Evolutionary conservation across 2,888 invertebrate species (phyloP).

Genomic region (Nemoura dubitans): DNA sequence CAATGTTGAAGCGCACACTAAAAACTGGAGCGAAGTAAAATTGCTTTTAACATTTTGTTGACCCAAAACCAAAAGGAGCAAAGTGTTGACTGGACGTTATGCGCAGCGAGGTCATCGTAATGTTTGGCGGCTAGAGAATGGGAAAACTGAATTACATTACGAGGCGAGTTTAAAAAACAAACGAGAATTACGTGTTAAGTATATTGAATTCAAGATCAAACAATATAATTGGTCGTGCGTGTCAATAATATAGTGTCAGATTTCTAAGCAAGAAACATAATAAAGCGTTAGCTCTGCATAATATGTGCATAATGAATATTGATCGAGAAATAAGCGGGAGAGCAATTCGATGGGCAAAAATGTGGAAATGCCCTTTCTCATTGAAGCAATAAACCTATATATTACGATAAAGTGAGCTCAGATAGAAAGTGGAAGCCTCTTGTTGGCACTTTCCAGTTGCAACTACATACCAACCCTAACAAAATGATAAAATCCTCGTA

Average conservation of each 20-base stretch:
- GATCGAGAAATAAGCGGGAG: background rate
- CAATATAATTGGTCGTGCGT: background rate
- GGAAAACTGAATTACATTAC: background rate
- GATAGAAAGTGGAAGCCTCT: background rate
- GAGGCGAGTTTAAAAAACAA: background rate
- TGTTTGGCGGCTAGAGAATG: background rate
- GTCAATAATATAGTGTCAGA: background rate
- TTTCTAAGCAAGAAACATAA: background rate
- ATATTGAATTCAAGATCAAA: conserved; percentile 1
- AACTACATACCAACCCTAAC: background rate
- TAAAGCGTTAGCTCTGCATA: background rate
- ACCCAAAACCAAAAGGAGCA: background rate
- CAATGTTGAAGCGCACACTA: background rate
- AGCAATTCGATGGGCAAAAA: background rate
- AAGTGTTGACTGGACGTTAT: too few species aligned
- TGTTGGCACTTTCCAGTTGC: background rate
- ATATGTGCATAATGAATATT: background rate
- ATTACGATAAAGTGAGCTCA: background rate
- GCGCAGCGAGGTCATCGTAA: background rate
- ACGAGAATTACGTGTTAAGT: background rate
- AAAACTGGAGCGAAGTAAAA: background rate
- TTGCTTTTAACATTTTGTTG: background rate
- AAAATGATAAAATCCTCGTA: background rate
- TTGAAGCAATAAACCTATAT: background rate
- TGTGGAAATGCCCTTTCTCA: background rate